A percentile compares a stretch with the other conserved stretches of the same genome.
phyloP scores from a whole-genome alignment of 2,113 vertebrate species.

The Erythrocercus mccallii region DNA sequence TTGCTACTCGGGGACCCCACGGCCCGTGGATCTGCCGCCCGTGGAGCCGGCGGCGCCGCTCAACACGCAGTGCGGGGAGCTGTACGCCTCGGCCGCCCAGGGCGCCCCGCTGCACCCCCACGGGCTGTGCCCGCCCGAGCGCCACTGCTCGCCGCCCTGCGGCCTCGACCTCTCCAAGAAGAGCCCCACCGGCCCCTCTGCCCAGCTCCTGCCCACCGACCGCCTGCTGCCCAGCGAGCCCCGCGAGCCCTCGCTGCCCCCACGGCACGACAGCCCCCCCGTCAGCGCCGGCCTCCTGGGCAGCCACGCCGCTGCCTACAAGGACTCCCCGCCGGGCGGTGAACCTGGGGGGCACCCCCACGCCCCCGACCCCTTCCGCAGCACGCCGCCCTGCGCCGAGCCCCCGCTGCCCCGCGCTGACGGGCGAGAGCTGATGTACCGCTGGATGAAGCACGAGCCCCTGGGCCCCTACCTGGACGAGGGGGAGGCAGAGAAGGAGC shows the following conservation, averaged over 20 bases:
- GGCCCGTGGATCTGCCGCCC: constrained; percentile 62
- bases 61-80: constrained; percentile 86
- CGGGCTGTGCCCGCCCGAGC: constrained; percentile 75
- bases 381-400: constrained; percentile 72
- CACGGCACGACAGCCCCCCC: constrained; percentile 74
- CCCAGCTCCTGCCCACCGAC: constrained; percentile 70
- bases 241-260: constrained; percentile 72
- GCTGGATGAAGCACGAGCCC: constrained; percentile 96
- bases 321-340: constrained; percentile 65
- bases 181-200: constrained; percentile 83
- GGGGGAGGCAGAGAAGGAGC: constrained; percentile 74
- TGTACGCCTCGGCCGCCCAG: constrained; percentile 85
- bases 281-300: constrained; percentile 66
- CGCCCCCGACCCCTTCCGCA: constrained; percentile 67
- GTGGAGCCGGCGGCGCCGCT: constrained; percentile 78
- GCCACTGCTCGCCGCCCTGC: constrained; percentile 88
- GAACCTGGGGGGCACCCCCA: constrained; percentile 71
- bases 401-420: constrained; percentile 79
- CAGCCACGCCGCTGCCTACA: constrained; percentile 76
- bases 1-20: constrained; percentile 80
- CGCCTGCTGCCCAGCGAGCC: constrained; percentile 69
- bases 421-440: constrained; percentile 79
- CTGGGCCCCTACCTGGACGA: constrained; percentile 85
- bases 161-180: constrained; percentile 97
- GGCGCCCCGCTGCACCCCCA: constrained; percentile 79